Evolutionary conservation across 2,113 vertebrate species (phyloP), one percentile per base, ranked within the genome.

Genomic region (Passerina amoena): DNA sequence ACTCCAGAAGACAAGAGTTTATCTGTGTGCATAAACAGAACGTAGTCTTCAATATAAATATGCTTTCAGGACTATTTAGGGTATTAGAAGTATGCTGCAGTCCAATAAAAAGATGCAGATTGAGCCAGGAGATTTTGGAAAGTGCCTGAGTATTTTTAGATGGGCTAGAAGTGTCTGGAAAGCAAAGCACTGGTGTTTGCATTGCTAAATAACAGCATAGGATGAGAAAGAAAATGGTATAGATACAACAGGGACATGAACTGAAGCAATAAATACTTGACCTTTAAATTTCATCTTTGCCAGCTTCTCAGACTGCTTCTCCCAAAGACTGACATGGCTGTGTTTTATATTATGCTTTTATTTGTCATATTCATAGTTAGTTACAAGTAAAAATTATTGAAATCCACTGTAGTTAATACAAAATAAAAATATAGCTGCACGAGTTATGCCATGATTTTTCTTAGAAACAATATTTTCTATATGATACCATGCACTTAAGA

Each of bases 361-460:
- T 98, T 98, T 97, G 95, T 93, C 88, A 70, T 73, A 95, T 92
- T 69, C 72, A 50, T 73, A 93, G 97, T 98, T 98, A 98, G 97
- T 97, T 96, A 96, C 95, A 97, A 80, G 92, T 97, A 94, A 91
- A 92, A 96, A 95, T 70, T 63, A 84, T 33, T 64, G 64, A 96
- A 96, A 97, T 94, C 97, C 93, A 96, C 48, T 82, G 95, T 82
- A 94, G 91, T 95, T 97, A 97, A 97, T 95, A 96, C 48, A 96
- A 97, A 96, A 92, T 87, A 96, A 92, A 92, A 95, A 94, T 80
- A 93, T 77, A 97, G 92, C 96, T 89, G 86, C 91, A 88, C 30
- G 13, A 82, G 78, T 97, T 94, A 97, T 21, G 68, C 76, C 77
- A 91, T 82, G 68, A 37, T 79, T 89, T 87, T 83, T 83, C 88